Conservation (phyloP, 2,888 invertebrate species). For the Pyrrhosoma nymphula region DNA sequence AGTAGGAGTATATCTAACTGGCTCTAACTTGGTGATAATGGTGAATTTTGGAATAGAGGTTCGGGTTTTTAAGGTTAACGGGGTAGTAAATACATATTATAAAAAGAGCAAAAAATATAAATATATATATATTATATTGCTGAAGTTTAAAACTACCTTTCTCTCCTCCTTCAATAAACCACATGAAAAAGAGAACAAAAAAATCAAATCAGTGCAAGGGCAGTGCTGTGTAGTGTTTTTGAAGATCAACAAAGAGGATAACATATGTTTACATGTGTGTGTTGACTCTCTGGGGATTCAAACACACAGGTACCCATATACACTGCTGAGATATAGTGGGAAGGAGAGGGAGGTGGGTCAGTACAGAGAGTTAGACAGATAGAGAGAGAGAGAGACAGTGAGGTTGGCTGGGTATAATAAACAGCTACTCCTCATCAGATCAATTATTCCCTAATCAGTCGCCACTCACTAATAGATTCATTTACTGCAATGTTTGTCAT, state of each 20-base stretch:
- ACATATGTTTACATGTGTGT: slow-evolving; percentile 64
- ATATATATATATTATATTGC: slow-evolving; percentile 62
- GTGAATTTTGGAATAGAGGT: slow-evolving; percentile 59
- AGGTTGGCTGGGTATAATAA: slow-evolving; percentile 47
- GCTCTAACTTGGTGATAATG: slow-evolving; percentile 58
- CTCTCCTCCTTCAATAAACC: slow-evolving; percentile 67
- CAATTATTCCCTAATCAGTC: not conserved
- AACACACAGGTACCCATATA: slow-evolving; percentile 63
- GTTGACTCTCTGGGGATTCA: slow-evolving; percentile 64
- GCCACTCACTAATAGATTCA: slow-evolving; percentile 52
- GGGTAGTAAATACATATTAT: slow-evolving; percentile 43
- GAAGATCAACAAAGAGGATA: slow-evolving; percentile 62
- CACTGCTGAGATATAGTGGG: slow-evolving; percentile 41
- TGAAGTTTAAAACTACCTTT: slow-evolving; percentile 66
- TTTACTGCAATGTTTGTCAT: not conserved
- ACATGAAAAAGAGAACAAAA: slow-evolving; percentile 70
- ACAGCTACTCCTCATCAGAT: slow-evolving; percentile 23
- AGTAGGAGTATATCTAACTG: slow-evolving; percentile 46
- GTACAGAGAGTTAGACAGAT: slow-evolving; percentile 68
- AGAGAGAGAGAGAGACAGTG: slow-evolving; percentile 57
- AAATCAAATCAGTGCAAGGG: slow-evolving; percentile 69
- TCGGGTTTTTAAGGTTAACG: slow-evolving; percentile 10
- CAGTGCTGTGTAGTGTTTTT: slow-evolving; percentile 69
- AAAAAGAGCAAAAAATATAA: slow-evolving; percentile 49
- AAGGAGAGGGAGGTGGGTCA: slow-evolving; percentile 68